Evolutionary conservation across 2,888 invertebrate genomes (phyloP).

Genomic region (Drosophila limbata): DNA sequence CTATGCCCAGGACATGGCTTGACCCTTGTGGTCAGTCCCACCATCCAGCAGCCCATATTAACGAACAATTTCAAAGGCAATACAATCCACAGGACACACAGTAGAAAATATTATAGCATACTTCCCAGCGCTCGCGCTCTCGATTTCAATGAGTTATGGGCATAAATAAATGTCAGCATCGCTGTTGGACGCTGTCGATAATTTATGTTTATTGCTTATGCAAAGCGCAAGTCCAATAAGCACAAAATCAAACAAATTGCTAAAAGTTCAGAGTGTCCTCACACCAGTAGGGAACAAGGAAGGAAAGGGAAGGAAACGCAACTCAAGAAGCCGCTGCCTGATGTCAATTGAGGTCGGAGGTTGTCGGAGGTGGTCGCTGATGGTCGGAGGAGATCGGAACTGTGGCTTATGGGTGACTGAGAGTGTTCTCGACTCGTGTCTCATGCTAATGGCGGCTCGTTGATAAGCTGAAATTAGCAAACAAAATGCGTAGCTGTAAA

Average conservation of each 20-base stretch:
- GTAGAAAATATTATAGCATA: constrained; percentile 39
- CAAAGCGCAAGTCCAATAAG: constrained; percentile 77
- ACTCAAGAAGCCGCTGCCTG: constrained; percentile 26
- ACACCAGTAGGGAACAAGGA: background rate
- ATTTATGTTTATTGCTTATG: constrained; percentile 82
- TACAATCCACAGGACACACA: background rate
- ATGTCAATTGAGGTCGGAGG: constrained; percentile 46
- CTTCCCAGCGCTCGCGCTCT: constrained; percentile 24
- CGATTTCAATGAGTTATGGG: constrained; percentile 62
- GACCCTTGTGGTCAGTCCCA: constrained; percentile 9
- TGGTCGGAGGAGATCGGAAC: background rate
- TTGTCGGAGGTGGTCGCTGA: background rate
- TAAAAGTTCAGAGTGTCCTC: constrained; percentile 51
- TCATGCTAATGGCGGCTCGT: constrained; percentile 67
- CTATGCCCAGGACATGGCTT: background rate
- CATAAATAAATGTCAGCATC: constrained; percentile 73
- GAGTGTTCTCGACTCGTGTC: constrained; percentile 18
- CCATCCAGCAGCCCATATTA: background rate
- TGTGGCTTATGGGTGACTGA: background rate
- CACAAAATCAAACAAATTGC: constrained; percentile 77
- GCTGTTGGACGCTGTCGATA: constrained; percentile 58
- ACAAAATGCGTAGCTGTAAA: constrained; percentile 81
- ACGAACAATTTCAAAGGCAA: background rate
- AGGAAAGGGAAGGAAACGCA: background rate
- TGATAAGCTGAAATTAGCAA: constrained; percentile 81